These are phyloP conservation scores for Palloptera scutellata DNA, from an alignment of 2,888 invertebrate genomes.

Conservation along the genomic window DNA sequence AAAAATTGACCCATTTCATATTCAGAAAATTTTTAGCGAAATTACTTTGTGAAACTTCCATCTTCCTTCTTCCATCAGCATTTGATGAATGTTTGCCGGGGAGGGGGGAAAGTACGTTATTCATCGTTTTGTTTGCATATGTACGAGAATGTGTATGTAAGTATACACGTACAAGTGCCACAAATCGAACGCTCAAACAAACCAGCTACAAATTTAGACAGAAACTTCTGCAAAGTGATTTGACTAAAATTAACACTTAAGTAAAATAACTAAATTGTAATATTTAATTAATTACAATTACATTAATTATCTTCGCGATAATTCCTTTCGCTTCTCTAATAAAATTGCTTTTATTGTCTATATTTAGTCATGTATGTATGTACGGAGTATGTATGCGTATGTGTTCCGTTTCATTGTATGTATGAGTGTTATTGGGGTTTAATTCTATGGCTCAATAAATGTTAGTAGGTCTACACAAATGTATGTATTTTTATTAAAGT, in stretches of 20 bases:
- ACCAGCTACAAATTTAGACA: background rate
- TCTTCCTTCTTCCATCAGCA: constrained; percentile 3
- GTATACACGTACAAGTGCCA: background rate
- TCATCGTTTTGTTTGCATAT: constrained; percentile 4
- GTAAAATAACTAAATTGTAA: no score
- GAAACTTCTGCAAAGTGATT: background rate
- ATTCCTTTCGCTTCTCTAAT: background rate
- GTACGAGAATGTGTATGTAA: no score
- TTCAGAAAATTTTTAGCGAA: constrained; percentile 22
- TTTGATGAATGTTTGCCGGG: background rate
- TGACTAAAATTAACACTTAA: no score
- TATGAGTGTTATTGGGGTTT: background rate
- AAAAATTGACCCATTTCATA: constrained; percentile 50
- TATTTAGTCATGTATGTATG: no score
- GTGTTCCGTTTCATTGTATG: background rate
- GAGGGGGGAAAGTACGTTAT: background rate
- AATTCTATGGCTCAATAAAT: background rate
- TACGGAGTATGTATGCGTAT: constrained; percentile 5
- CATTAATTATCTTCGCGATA: no score
- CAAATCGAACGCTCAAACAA: background rate
- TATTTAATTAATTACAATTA: no score
- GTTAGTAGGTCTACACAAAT: constrained; percentile 21
- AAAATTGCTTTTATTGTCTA: constrained; percentile 12
- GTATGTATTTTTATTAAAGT: constrained; percentile 35
- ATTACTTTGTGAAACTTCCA: constrained; percentile 15